Evolutionary conservation across 1,140 invertebrate species (phyloP).

Genomic region (Pygmarrhopalites habei): DNA sequence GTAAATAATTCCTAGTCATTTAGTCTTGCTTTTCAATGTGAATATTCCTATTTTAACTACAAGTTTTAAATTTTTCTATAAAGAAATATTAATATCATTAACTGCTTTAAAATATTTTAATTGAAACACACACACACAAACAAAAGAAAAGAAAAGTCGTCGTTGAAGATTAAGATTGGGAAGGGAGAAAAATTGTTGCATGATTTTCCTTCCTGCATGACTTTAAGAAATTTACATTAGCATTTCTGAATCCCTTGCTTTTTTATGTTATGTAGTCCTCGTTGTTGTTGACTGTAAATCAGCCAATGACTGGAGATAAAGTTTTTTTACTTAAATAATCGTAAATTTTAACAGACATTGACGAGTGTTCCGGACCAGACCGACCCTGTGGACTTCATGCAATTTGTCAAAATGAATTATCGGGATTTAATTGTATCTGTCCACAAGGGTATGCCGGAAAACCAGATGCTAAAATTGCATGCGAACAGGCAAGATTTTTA

Average conservation of each 20-base stretch:
- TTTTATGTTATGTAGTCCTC: too few relatives aligned
- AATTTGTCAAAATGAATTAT: conserved; percentile 69
- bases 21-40: not conserved
- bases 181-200: too few relatives aligned
- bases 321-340: not conserved
- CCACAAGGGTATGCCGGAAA: conserved; percentile 79
- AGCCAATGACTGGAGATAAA: not conserved
- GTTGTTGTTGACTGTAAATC: not conserved
- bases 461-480: conserved; percentile 70
- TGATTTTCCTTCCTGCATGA: too few relatives aligned
- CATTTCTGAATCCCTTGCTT: too few relatives aligned
- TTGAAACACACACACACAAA: too few relatives aligned
- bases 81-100: too few relatives aligned
- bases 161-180: too few relatives aligned
- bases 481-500: conserved; percentile 73
- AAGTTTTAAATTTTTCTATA: not conserved
- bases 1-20: not conserved
- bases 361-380: conserved; percentile 75
- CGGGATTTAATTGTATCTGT: conserved; percentile 76
- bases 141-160: too few relatives aligned
- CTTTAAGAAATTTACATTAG: too few relatives aligned
- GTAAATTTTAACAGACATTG: conserved; percentile 58
- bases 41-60: not conserved
- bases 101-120: too few relatives aligned
- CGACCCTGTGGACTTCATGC: conserved; percentile 78